Conservation (phyloP, 2,797 vertebrate genomes). For the Onychomys arenicola region DNA sequence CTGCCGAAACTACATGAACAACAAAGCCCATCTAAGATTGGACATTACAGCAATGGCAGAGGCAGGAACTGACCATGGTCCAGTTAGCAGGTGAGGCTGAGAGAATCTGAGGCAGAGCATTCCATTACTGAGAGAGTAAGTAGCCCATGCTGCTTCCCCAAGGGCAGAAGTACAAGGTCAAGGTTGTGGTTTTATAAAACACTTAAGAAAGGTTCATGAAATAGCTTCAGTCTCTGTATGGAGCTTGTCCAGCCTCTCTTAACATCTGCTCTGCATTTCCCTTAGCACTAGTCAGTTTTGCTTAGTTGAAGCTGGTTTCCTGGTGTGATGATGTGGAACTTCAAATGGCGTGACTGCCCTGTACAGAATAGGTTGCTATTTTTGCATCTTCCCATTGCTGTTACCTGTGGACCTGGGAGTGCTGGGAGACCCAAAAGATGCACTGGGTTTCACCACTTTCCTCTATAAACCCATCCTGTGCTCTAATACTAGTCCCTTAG, state of each 20-base stretch:
- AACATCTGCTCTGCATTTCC: background rate
- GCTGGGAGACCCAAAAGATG: background rate
- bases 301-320: background rate
- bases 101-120: background rate
- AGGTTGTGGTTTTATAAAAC: background rate
- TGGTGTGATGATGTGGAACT: background rate
- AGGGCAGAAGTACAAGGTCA: background rate
- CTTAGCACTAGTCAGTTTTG: background rate
- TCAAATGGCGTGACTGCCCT: background rate
- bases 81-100: background rate
- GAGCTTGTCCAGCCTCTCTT: background rate
- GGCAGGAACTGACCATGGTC: background rate
- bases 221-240: background rate
- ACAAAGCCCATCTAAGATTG: background rate
- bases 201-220: background rate
- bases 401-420: background rate
- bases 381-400: background rate
- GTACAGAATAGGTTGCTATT: background rate
- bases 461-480: background rate
- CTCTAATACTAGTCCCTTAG: background rate
- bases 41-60: background rate
- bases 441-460: background rate
- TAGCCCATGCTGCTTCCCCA: background rate
- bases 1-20: no score
- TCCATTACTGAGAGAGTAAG: background rate